Base-by-base conservation (phyloP, 1,140 invertebrate genomes). In the Macrobrachium rosenbergii region DNA sequence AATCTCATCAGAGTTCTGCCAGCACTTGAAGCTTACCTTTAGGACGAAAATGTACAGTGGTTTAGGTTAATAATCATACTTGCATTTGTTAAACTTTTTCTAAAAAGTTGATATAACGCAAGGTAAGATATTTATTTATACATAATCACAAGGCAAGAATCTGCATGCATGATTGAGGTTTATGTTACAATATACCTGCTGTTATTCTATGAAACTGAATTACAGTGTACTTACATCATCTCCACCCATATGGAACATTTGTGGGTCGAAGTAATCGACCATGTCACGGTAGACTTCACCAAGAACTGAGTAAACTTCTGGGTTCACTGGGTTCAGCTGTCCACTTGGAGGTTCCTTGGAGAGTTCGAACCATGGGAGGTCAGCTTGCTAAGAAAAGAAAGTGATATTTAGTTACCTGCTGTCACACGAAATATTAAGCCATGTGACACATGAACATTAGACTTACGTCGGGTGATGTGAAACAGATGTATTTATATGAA, bases 181-280 rank as follows among this genome's bases (percentile, higher is more conserved):
- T 17, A 19, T 37, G 21, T 19, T 17, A 12, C 14, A 59, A 21
- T 52, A 58, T 3, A 3, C 11, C 8, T 12, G 12, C 3, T 59
- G 8, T n/a, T n/a, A 14, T 0, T 77, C 0, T 63, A 17, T 58
- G 17, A 45, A 76, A 60, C 23, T 45, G 10, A 7, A 76, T 2
- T 23, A 12, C 23, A 63, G 28, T 16, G 5, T 52, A 83, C 87
- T 88, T 63, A 96, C 96, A 91, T 97, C 96, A 90, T 97, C 96
- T 0, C 96, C 96, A 43, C 96, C 96, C 96, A 97, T 97, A 90
- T 98, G 96, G 91, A 97, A 97, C 0, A 97, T 85, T 45, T 90
- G 88, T 5, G 90, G 83, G 23, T 89, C 81, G 76, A 90, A 90
- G 52, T 82, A 82, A 28, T 90, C 87, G 10, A 88, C 28, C 45